A percentile compares a stretch with the other conserved stretches of the same genome.
Evolutionary conservation across 2,888 invertebrate genomes (phyloP).

Genomic region (Pandemis cinnamomeana): DNA sequence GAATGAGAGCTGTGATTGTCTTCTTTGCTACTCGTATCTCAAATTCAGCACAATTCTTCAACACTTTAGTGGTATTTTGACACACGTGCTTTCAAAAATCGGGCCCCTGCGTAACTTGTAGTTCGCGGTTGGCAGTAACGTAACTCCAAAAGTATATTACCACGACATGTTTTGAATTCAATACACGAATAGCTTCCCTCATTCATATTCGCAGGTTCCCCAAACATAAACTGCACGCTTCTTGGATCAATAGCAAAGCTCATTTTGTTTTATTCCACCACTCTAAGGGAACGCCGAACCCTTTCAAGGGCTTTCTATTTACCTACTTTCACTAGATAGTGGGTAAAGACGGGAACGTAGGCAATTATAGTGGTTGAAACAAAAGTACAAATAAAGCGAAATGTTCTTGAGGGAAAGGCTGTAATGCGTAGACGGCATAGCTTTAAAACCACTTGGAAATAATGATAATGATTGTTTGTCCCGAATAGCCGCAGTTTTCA

Average conservation of each 20-base stretch:
- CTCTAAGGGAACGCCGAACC: constrained; percentile 71
- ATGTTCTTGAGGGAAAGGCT: constrained; percentile 19
- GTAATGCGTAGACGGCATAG: constrained; percentile 16
- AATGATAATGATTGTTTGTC: constrained; percentile 40
- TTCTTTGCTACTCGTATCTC: no score
- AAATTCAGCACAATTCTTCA: no score
- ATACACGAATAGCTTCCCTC: constrained; percentile 40
- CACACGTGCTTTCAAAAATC: no score
- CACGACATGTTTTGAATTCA: background rate
- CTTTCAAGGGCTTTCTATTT: constrained; percentile 70
- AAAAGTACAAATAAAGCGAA: constrained; percentile 47
- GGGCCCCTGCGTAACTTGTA: no score
- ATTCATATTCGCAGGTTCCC: constrained; percentile 62
- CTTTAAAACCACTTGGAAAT: constrained; percentile 33
- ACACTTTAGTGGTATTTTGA: no score
- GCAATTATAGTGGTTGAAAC: constrained; percentile 66
- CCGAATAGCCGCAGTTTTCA: constrained; percentile 30
- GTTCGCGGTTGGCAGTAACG: background rate
- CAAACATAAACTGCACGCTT: constrained; percentile 67
- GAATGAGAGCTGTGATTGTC: no score
- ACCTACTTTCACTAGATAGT: constrained; percentile 64
- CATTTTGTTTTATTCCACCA: constrained; percentile 77
- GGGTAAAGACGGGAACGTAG: constrained; percentile 52
- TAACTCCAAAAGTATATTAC: background rate
- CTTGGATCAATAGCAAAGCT: constrained; percentile 71